Percentiles rank a stretch among this genome's conserved stretches.
Evolutionary conservation across 2,113 vertebrate genomes (phyloP).

Genomic region (Acanthisitta chloris): DNA sequence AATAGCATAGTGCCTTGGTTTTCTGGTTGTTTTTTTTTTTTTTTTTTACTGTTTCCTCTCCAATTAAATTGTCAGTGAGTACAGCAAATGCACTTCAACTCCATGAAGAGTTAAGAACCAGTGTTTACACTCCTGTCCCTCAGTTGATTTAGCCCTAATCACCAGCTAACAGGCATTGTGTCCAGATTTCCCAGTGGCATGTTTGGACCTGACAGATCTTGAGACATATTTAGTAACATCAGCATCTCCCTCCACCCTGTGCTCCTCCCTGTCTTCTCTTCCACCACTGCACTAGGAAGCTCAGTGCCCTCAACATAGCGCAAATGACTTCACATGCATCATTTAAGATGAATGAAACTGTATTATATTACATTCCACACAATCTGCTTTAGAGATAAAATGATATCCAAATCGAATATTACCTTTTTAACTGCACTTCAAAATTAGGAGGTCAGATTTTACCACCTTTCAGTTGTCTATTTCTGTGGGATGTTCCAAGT

Average conservation of each 20-base stretch:
- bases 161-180: not conserved
- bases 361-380: conserved; percentile 7
- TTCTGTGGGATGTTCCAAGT: not conserved
- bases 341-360: conserved; percentile 46
- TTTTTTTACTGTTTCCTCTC: not conserved
- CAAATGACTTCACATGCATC: not conserved
- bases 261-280: not conserved
- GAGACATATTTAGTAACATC: not conserved
- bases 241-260: not conserved
- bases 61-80: not conserved
- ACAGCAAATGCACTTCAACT: not conserved
- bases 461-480: not conserved
- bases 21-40: too few relatives aligned
- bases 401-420: not conserved
- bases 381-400: not conserved
- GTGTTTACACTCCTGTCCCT: not conserved
- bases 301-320: not conserved
- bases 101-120: not conserved
- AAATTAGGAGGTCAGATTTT: not conserved
- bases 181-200: not conserved
- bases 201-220: conserved; percentile 1
- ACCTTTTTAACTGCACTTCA: not conserved
- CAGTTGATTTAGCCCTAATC: not conserved
- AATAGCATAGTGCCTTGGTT: not conserved
- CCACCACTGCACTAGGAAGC: not conserved